These are phyloP conservation scores for Metallyticus violacea DNA, from an alignment of 2,888 invertebrate species.

Conservation along the genomic window DNA sequence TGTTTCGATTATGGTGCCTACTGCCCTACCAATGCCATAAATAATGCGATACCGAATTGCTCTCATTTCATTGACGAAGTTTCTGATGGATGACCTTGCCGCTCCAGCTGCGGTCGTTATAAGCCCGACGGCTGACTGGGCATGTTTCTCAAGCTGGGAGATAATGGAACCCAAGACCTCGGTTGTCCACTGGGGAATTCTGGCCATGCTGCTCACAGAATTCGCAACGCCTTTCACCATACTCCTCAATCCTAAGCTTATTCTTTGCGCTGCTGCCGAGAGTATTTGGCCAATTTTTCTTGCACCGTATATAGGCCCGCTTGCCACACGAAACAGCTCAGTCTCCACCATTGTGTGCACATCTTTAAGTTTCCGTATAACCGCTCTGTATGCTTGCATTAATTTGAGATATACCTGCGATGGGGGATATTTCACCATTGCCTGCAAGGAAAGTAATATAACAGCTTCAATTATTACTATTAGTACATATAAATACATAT, in stretches of 20 bases:
- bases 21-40: not conserved
- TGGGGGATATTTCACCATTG: not conserved
- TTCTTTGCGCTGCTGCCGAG: not conserved
- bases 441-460: not conserved
- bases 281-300: not conserved
- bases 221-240: not conserved
- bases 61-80: not conserved
- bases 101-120: not conserved
- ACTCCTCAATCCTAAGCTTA: not conserved
- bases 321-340: not conserved
- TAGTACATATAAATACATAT: too few species aligned
- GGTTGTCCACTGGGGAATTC: not conserved
- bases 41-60: not conserved
- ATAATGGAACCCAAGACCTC: not conserved
- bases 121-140: not conserved
- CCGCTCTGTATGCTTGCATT: not conserved
- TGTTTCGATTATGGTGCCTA: not conserved
- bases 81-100: not conserved
- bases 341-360: not conserved
- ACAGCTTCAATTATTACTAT: too few species aligned
- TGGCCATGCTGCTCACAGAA: not conserved
- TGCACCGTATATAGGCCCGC: not conserved
- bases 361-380: not conserved
- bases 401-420: not conserved
- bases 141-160: not conserved